Base-by-base conservation (phyloP, 2,888 invertebrate species). In the Cremastinae sp. region DNA sequence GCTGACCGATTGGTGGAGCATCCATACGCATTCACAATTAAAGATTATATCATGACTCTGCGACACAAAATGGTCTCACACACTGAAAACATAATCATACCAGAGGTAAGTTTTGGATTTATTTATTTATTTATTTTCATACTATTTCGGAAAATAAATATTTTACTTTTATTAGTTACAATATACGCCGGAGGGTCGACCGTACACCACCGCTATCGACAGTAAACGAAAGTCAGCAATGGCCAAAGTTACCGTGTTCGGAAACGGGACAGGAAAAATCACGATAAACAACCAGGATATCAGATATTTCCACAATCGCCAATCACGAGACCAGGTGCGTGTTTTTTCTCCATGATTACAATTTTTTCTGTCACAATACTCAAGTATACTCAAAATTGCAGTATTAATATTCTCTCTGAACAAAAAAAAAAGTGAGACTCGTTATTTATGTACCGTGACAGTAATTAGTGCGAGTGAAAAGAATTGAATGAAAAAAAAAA, bases 211-310 rank as follows among this genome's bases (percentile, higher is more conserved):
- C 49, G 77, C 83, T 2, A 34, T 74, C 66, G 93, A 94, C 89
- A 95, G 95, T 86, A 88, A 92, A 65, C 92, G 96, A 75, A 96
- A 96, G 90, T 90, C 91, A 73, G 93, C 96, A 0, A 91, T 92
- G 82, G 97, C 95, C 0, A 92, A 93, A 88, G 97, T 98, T 0
- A 96, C 94, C n/a, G 90, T 98, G 7, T 92, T 91, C 75, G 93
- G 93, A 9, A 95, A 96, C 18, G 98, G 98, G 10, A 93, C 94
- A 59, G 98, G 98, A 1, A 92, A 94, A 86, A 92, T 98, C 66
- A 92, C 91, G 28, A 95, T 98, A 66, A 98, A 98, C 90, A 95
- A 94, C 2, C 86, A 93, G 85, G 94, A 95, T 85, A 92, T 97
- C 36, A 92, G 92, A 5, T 97, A 96, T 88, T 98, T 98, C 88